Percentiles rank a stretch among this genome's conserved stretches.
Evolutionary conservation across 2,888 invertebrate genomes (phyloP).

Genomic region (Polydrusus cervinus): DNA sequence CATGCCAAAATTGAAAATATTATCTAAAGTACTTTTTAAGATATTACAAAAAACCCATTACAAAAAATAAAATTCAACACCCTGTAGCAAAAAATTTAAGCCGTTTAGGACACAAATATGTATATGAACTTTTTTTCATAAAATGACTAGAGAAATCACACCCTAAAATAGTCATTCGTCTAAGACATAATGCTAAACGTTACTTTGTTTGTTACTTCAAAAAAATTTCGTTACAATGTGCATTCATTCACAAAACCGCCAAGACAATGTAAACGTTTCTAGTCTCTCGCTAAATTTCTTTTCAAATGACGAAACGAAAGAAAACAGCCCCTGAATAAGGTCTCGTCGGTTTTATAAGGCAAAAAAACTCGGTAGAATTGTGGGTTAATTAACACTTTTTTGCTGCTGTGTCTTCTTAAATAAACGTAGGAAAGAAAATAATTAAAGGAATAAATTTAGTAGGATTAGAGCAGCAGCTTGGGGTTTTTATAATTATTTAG

Average conservation of each 20-base stretch:
- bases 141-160: no score
- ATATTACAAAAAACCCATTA: no score
- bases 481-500: background rate
- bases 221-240: background rate
- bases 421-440: background rate
- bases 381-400: conserved; percentile 13
- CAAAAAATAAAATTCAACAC: no score
- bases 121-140: no score
- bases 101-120: no score
- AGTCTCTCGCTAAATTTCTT: background rate
- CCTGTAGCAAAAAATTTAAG: no score
- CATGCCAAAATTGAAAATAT: no score
- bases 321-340: background rate
- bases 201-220: no score
- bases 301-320: background rate
- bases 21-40: no score
- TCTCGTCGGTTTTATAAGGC: conserved; percentile 7
- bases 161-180: no score
- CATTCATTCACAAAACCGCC: background rate
- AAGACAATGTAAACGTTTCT: background rate
- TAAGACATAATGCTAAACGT: no score
- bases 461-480: background rate
- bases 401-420: background rate
- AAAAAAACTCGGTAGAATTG: background rate
- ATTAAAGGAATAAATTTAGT: conserved; percentile 8